Conservation (phyloP, 1,140 invertebrate genomes). For the Sitophilus oryzae region DNA sequence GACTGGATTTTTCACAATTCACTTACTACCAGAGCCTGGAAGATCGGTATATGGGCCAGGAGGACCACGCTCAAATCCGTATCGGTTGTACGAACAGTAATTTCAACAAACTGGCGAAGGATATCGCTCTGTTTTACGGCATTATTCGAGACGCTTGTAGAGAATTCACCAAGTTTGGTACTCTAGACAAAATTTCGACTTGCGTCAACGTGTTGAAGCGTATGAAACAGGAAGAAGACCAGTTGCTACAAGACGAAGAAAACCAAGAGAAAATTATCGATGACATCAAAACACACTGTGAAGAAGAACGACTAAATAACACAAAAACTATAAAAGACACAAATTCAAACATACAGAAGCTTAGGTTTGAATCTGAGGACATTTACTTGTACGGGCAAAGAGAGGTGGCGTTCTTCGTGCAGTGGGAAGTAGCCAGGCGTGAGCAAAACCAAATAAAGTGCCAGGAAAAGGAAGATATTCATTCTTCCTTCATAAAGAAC, state of each 20-base stretch:
- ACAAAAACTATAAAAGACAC: slow-evolving; percentile 27
- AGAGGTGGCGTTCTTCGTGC: slow-evolving; percentile 16
- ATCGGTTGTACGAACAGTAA: slow-evolving; percentile 13
- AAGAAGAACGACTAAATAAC: slow-evolving; percentile 22
- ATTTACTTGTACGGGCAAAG: slow-evolving; percentile 13
- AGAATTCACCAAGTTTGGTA: slow-evolving; percentile 11
- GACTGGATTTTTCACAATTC: neutral
- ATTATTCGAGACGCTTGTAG: slow-evolving; percentile 8
- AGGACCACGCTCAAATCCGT: slow-evolving; percentile 20
- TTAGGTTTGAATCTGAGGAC: slow-evolving; percentile 22
- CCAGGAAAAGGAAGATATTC: slow-evolving; percentile 13
- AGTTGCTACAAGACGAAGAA: slow-evolving; percentile 16
- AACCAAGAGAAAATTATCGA: slow-evolving; percentile 16
- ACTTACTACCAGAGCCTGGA: slow-evolving; percentile 9
- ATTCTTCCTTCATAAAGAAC: slow-evolving; percentile 7
- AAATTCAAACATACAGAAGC: slow-evolving; percentile 22
- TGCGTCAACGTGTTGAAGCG: slow-evolving; percentile 6
- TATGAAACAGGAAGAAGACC: slow-evolving; percentile 22
- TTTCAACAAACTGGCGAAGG: slow-evolving; percentile 24
- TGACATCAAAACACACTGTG: slow-evolving; percentile 10
- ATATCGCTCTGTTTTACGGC: slow-evolving; percentile 19
- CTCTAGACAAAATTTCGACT: neutral
- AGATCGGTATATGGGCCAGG: slow-evolving; percentile 21
- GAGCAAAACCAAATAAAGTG: slow-evolving; percentile 26
- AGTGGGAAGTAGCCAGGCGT: slow-evolving; percentile 21